phyloP scores from a whole-genome alignment of 2,888 invertebrate genomes.

The Protonemura montana region DNA sequence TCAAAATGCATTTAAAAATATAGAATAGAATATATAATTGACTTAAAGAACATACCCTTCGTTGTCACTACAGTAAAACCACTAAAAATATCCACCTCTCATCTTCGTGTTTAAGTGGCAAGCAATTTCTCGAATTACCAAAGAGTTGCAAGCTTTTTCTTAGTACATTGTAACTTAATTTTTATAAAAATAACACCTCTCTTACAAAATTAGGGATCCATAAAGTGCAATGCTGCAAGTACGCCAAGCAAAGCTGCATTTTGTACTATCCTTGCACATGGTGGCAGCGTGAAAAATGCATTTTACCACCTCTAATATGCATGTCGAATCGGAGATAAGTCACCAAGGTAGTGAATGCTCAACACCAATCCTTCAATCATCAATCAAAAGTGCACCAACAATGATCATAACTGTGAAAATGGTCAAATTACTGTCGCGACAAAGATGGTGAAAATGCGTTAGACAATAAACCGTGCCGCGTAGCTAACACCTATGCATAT shows the following conservation, averaged over 20 bases:
- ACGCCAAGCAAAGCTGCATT: neutral
- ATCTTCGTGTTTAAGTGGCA: neutral
- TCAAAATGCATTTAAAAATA: too few species aligned
- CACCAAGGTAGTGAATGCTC: neutral
- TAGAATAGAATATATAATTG: too few species aligned
- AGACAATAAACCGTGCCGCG: neutral
- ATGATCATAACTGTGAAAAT: constrained; percentile 13
- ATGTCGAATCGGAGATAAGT: neutral
- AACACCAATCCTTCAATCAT: constrained; percentile 4
- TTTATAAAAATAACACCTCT: neutral
- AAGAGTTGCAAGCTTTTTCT: neutral
- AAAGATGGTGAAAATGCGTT: neutral
- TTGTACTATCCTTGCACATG: neutral
- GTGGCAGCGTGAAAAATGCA: neutral
- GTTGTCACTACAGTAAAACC: too few species aligned
- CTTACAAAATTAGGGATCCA: neutral
- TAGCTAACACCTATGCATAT: neutral
- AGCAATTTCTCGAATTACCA: neutral
- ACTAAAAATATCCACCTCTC: neutral
- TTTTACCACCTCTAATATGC: neutral
- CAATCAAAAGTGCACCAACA: constrained; percentile 19
- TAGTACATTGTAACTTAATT: neutral
- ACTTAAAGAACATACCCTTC: too few species aligned
- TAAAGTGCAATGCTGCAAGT: neutral
- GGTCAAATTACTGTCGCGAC: neutral